Evolutionary conservation across 2,888 invertebrate species (phyloP), one percentile per base, ranked within the genome.

Genomic region (Drosophila koepferae): DNA sequence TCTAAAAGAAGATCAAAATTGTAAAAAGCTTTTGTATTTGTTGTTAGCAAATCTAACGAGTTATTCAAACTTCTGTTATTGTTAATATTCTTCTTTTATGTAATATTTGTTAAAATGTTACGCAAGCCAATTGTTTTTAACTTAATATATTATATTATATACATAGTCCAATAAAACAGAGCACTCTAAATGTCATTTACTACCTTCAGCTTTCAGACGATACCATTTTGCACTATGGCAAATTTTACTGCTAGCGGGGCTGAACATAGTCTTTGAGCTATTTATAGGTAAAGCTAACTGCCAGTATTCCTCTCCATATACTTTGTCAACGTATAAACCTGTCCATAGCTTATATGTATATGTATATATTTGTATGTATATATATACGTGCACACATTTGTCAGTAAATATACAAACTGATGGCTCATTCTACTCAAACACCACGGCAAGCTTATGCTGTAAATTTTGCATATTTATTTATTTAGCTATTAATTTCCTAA

Each of bases 391-490:
- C 46, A 56, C 46, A 70, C 23, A 77, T 63, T 49, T 40, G 23
- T 61, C 16, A 23, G 43, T 56, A 72, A 66, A 64, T 38, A 64
- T n/a, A 68, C 62, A 64, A 61, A 36, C 54, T 38, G 49, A 60
- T 64, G 72, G 80, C 63, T 62, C 53, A 60, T 75, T 77, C 80
- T 75, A 46, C 23, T 49, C 80, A 75, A 77, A 72, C 72, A 71
- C 36, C 56, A 43, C 53, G 20, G 40, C 23, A 54, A 71, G 55
- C 55, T 53, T 58, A 69, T 80, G 70, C 66, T 86, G 86, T 83
- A 81, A 83, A 54, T 61, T 70, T 86, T 72, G 82, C 74, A 81
- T 89, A 81, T 86, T 63, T 81, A 72, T 89, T 83, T 86, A 64
- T 53, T 66, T 56, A 44, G 70, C 80, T 79, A 79, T 89, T 79